phyloP scores from a whole-genome alignment of 2,888 invertebrate species.

The Eupeodes latifasciatus region DNA sequence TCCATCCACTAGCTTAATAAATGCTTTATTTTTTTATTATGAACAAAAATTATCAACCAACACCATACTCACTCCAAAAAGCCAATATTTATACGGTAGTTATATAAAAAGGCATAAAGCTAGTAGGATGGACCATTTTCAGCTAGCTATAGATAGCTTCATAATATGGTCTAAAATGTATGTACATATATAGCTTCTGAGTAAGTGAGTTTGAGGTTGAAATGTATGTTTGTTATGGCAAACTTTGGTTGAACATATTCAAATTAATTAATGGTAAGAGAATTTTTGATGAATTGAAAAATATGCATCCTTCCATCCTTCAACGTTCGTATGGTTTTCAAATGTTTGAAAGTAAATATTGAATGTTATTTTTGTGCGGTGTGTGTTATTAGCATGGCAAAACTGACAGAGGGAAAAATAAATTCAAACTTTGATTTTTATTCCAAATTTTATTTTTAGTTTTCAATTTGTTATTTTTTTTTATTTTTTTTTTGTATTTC shows the following conservation, averaged over 20 bases:
- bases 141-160: too few relatives aligned
- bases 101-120: neutral
- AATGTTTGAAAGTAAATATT: slow-evolving; percentile 67
- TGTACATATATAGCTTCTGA: neutral
- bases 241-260: slow-evolving; percentile 57
- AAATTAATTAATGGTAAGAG: slow-evolving; percentile 68
- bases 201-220: slow-evolving; percentile 41
- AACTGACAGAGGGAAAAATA: slow-evolving; percentile 18
- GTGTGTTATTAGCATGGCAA: slow-evolving; percentile 30
- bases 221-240: slow-evolving; percentile 66
- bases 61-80: slow-evolving; percentile 1
- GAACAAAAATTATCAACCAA: slow-evolving; percentile 42
- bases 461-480: neutral
- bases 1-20: slow-evolving; percentile 66
- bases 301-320: slow-evolving; percentile 15
- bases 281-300: slow-evolving; percentile 64
- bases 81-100: slow-evolving; percentile 1
- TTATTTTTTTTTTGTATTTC: neutral
- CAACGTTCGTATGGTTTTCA: slow-evolving; percentile 19
- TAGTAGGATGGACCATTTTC: slow-evolving; percentile 14
- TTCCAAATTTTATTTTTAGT: slow-evolving; percentile 1
- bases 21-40: slow-evolving; percentile 49
- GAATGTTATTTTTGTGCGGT: slow-evolving; percentile 45
- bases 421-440: slow-evolving; percentile 22
- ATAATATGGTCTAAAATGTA: too few relatives aligned